Base-by-base conservation (phyloP, 2,797 vertebrate genomes). In the Cheracebus regulus region DNA sequence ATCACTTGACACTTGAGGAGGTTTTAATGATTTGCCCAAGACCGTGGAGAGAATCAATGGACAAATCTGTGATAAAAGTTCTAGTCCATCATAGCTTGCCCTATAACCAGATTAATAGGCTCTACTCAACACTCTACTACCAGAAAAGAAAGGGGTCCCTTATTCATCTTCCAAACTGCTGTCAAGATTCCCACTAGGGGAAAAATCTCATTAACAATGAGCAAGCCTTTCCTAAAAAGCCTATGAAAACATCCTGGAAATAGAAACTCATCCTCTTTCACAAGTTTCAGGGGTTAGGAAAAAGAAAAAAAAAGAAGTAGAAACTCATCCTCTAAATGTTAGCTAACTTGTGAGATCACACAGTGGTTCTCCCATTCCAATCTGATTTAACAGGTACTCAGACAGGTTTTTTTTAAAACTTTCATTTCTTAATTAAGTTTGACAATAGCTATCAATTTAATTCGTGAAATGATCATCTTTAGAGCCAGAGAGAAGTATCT, bases 1-100 rank as follows among this genome's bases (percentile, higher is more conserved):
- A 73, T 39, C 61, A 87, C n/a, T 39, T 57, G 72, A 83, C 57
- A 95, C 39, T 80, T 8, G 76, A 57, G 26, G 39, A 88, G 24
- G 19, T 67, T 95, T 89, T 64, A 84, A 88, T 61, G 75, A 92
- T 90, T 61, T 83, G 1, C 41, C 64, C 20, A 95, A 91, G 90
- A 90, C 15, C 44, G 50, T 44, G 48, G 75, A 92, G 50, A 80
- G 41, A 61, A 64, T 78, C 30, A 28, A 19, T 73, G 81, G 48
- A 61, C 58, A 84, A 79, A 64, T 15, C 36, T 61, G 67, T 75
- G 58, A 70, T 30, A 20, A 84, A 70, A 57, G 28, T 39, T 82
- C 78, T 48, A 61, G 50, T 92, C 58, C 41, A 15, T 80, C 76
- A 57, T 36, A 24, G n/a, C 41, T 55, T 84, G 72, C n/a, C 28